Evolutionary conservation across 1,140 invertebrate genomes (phyloP).

Genomic region (Zaprionus davidi): DNA sequence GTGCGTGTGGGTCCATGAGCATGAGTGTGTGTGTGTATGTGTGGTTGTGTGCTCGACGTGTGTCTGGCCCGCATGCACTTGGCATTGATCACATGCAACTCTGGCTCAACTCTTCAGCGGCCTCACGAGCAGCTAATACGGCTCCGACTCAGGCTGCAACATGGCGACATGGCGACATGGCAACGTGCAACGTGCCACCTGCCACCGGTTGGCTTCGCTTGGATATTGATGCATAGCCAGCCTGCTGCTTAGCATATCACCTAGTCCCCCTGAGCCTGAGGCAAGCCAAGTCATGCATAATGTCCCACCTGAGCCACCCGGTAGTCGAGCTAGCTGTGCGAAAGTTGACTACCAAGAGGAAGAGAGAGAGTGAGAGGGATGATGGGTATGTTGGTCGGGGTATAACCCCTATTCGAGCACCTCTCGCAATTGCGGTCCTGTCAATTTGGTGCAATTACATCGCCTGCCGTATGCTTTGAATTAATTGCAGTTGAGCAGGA

Average conservation of each 20-base stretch:
- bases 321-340: neutral
- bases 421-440: constrained; percentile 49
- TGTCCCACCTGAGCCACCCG: constrained; percentile 17
- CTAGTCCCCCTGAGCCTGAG: constrained; percentile 20
- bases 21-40: constrained; percentile 1
- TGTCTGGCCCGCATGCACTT: constrained; percentile 13
- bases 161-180: constrained; percentile 11
- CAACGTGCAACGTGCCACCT: constrained; percentile 1
- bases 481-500: constrained; percentile 66
- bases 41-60: constrained; percentile 21
- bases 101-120: constrained; percentile 36
- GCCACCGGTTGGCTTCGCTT: constrained; percentile 37
- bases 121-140: constrained; percentile 69
- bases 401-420: neutral
- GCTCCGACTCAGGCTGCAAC: constrained; percentile 45
- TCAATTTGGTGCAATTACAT: constrained; percentile 78
- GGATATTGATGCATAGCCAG: constrained; percentile 67
- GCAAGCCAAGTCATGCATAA: constrained; percentile 57
- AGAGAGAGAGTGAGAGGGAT: neutral
- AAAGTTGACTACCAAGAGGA: neutral
- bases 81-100: constrained; percentile 40
- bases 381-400: neutral
- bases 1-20: constrained; percentile 22
- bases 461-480: constrained; percentile 69
- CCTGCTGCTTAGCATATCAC: constrained; percentile 56